Evolutionary conservation across 1,140 invertebrate genomes (phyloP), one percentile per base, ranked within the genome.

Genomic region (Grapholita molesta): DNA sequence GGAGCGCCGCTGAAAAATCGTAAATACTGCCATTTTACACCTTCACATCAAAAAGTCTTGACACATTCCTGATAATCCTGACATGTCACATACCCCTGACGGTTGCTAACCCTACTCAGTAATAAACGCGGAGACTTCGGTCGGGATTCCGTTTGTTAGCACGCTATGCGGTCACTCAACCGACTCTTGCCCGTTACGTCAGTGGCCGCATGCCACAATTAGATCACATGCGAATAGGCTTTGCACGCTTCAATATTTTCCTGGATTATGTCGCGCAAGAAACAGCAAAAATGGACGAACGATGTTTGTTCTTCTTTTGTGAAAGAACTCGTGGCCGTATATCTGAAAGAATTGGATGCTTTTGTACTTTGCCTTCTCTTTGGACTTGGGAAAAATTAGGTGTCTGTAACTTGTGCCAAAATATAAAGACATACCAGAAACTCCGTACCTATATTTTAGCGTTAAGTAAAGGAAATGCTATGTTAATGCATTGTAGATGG

Each of bases 121-220:
- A 48, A 48, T 48, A 48, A 48, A 48, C 42, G 18, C 42, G 18
- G 42, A 32, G 64, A 66, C 64, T 65, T 75, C 68, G 76, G 73
- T 77, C 73, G 69, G 74, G 75, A 78, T 83, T 73, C 74, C 73
- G 77, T 80, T 83, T 76, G 75, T 77, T 79, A 76, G 72, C 73
- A 76, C 78, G 74, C 77, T 70, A 72, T 76, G 79, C 84, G 84
- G 82, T 85, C 84, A 86, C 69, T 86, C 84, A 86, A 85, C 84
- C 79, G 76, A 69, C 76, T 76, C 73, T 71, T 71, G 69, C 79
- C 86, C 84, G 84, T 87, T 86, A 88, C 84, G 84, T 86, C 83
- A 88, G 80, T 71, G 77, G 78, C 75, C 77, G 82, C 84, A 80
- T 77, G 80, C 84, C 86, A 80, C 84, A 88, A 88, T 88, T 88